Evolutionary conservation across 92 coral and sea anemone genomes (phyloP), one percentile per base, ranked within the genome.

Genomic region (Epizoanthus ramosus): DNA sequence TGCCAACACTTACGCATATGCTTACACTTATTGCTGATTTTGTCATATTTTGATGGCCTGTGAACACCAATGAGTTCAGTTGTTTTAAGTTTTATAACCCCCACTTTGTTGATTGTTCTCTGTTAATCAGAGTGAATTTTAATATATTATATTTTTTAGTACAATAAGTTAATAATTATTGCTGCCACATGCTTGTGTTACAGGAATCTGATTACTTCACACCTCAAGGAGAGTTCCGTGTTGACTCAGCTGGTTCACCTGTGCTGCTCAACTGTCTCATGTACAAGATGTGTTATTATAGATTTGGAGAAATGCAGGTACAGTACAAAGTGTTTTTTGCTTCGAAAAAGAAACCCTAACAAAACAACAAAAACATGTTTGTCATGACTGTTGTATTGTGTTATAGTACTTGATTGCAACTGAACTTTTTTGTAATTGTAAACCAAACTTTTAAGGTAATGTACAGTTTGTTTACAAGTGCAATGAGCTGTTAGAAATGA

Each of bases 271-370:
- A 97, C 88, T 97, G 99, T 71, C 84, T 97, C 80, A 97, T 97
- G 99, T 97, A 97, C 92, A 97, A 97, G 80, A 92, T 97, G 98
- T 97, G 99, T 69, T 97, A 97, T 79, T 90, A 97, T 69, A 92
- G 99, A 59, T 97, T 97, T 90, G 99, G 99, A 16, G 99, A 97
- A 79, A 83, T 97, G 89, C 99, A 97, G 97, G 99, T 97, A 52
- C 73, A 56, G 31, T 28, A 28, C 31, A 28, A 28, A 71, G 6
- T 35, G 73, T 0, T 2, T 28, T 63, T 43, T 15, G 71, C 64
- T 73, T 24, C 58, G n/a, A 3, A 2, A 37, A 79, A 22, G 12
- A 15, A 18, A 12, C 17, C 52, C 69, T 39, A 21, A 21, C 53
- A 41, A 1, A n/a, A 41, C 7, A 65, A 8, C 5, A 1, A 8